Evolutionary conservation across 2,113 vertebrate genomes (phyloP), one percentile per base, ranked within the genome.

Genomic region (Laticauda laticaudata): DNA sequence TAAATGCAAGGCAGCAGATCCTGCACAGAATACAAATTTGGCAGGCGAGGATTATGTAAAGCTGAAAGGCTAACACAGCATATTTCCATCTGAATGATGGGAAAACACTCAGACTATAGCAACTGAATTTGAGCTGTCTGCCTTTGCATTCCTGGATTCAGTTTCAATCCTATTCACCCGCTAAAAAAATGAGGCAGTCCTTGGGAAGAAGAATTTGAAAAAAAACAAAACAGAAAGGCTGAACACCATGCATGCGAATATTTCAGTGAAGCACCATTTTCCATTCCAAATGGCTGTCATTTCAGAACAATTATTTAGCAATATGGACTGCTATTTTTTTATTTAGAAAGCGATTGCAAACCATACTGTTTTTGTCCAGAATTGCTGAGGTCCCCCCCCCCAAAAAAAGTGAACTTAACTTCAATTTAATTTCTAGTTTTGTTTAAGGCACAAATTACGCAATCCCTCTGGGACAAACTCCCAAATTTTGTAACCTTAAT

Each of bases 21-120:
- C 29, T 69, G 15, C 0, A 39, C 92, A 56, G 90, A 0, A 59
- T 69, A 7, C 86, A 92, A 92, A 51, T 88, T 86, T 90, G 54
- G 94, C 59, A 87, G 56, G 85, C 4, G 45, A 88, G 85, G 93
- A 88, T 97, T 97, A 97, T 48, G 43, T 97, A 97, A 98, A 92
- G 92, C 91, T n/a, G 2, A 39, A 93, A 94, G 1, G 4, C 81
- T 23, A 10, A 95, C 85, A 93, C 96, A 91, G 95, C 92, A 1
- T 2, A 3, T 86, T 59, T 23, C 20, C 20, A 81, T 23, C 51
- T 26, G 91, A 57, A 1, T 1, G 87, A 23, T 39, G 34, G 48
- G 51, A 7, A 39, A 86, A 43, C 92, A 88, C 8, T 0, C 15
- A 85, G 94, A 90, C 39, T 92, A 20, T 48, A 11, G 45, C 91